A percentile compares a stretch with the other conserved stretches of the same genome.
Conservation (phyloP, 2,888 invertebrate genomes). For the Empis livida region DNA sequence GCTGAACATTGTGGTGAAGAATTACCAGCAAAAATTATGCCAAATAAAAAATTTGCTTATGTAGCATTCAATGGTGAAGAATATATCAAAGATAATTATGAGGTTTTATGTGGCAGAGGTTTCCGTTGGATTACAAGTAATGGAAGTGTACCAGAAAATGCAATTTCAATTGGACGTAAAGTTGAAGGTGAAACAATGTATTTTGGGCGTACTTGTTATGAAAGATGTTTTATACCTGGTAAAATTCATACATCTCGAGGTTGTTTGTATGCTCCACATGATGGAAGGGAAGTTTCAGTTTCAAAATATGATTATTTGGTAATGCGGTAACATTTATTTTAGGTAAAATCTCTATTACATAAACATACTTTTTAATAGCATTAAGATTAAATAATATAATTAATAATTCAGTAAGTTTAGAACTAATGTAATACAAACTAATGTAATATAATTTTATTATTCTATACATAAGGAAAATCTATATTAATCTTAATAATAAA, state of each 20-base stretch:
- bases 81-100: slow-evolving; percentile 39
- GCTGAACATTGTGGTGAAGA: slow-evolving; percentile 45
- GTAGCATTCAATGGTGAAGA: slow-evolving; percentile 44
- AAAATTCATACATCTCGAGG: slow-evolving; percentile 45
- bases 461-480: too few species aligned
- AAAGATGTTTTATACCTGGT: slow-evolving; percentile 44
- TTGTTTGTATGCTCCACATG: slow-evolving; percentile 39
- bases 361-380: too few species aligned
- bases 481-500: too few species aligned
- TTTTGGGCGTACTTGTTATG: slow-evolving; percentile 42
- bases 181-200: slow-evolving; percentile 41
- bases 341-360: too few species aligned
- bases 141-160: slow-evolving; percentile 41
- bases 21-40: slow-evolving; percentile 49
- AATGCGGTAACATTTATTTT: too few species aligned
- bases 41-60: slow-evolving; percentile 44
- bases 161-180: slow-evolving; percentile 38
- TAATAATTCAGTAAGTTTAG: too few species aligned
- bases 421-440: too few species aligned
- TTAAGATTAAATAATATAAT: too few species aligned
- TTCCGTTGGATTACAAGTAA: slow-evolving; percentile 42
- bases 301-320: slow-evolving; percentile 31
- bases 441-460: too few species aligned
- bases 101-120: slow-evolving; percentile 41
- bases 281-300: slow-evolving; percentile 29